phyloP scores from a whole-genome alignment of 2,797 vertebrate genomes.

The Bradypodion ventrale region DNA sequence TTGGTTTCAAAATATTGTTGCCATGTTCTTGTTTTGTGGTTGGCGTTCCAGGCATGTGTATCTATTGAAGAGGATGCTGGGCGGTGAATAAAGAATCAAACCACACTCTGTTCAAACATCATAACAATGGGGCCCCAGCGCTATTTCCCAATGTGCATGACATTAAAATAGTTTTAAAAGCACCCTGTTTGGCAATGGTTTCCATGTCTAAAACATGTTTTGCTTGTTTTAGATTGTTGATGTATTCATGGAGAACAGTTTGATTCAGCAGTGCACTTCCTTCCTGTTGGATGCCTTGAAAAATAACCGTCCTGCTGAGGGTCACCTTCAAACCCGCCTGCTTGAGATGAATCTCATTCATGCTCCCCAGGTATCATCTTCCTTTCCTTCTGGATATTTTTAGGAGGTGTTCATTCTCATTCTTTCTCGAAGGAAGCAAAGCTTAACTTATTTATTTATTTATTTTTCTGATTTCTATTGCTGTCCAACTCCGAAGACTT shows the following conservation, averaged over 20 bases:
- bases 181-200: neutral
- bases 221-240: constrained; percentile 85
- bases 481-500: no score
- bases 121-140: no score
- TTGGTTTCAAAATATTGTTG: no score
- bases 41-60: no score
- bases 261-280: constrained; percentile 94
- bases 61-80: no score
- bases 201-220: neutral
- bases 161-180: neutral
- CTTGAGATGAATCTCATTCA: constrained; percentile 96
- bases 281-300: constrained; percentile 91
- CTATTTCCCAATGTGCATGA: neutral
- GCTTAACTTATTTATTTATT: no score
- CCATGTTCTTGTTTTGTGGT: no score
- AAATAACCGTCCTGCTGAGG: constrained; percentile 88
- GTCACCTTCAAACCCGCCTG: constrained; percentile 90
- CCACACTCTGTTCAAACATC: neutral
- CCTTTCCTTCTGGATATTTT: neutral
- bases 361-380: constrained; percentile 82
- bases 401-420: neutral
- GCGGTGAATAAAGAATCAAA: neutral
- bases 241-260: constrained; percentile 93
- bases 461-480: no score
- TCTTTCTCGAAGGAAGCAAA: neutral